These are phyloP conservation scores for Dione vanillae DNA, from an alignment of 2,888 invertebrate genomes.

Conservation along the genomic window DNA sequence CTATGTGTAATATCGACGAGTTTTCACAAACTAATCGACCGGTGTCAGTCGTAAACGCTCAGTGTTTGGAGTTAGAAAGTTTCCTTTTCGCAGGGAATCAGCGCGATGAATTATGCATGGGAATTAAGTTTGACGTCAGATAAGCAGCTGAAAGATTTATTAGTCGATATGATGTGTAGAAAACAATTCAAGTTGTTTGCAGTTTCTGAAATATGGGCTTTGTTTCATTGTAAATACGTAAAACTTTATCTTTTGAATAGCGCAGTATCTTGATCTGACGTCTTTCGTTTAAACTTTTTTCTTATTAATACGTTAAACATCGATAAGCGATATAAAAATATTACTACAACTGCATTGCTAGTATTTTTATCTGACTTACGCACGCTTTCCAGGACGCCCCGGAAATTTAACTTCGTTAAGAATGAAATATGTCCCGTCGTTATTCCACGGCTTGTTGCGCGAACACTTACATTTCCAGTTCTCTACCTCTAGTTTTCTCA, in stretches of 20 bases:
- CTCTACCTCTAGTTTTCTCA: slow-evolving; percentile 83
- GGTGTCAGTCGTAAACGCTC: slow-evolving; percentile 59
- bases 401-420: slow-evolving; percentile 84
- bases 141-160: slow-evolving; percentile 82
- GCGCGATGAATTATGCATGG: slow-evolving; percentile 82
- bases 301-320: neutral
- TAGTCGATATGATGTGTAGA: slow-evolving; percentile 82
- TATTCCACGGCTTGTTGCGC: slow-evolving; percentile 82
- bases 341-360: slow-evolving; percentile 28
- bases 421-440: slow-evolving; percentile 83
- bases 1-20: slow-evolving; percentile 36
- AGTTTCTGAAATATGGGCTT: slow-evolving; percentile 79
- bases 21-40: slow-evolving; percentile 52
- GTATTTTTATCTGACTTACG: slow-evolving; percentile 81
- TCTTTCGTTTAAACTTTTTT: slow-evolving; percentile 40
- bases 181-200: slow-evolving; percentile 81
- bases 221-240: slow-evolving; percentile 79
- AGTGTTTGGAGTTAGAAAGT: slow-evolving; percentile 63
- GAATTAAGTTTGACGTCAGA: slow-evolving; percentile 83
- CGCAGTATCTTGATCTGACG: slow-evolving; percentile 47
- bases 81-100: slow-evolving; percentile 71
- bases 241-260: slow-evolving; percentile 52
- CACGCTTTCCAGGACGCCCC: slow-evolving; percentile 78
- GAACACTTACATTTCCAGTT: slow-evolving; percentile 80
- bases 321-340: neutral